Base-by-base conservation (phyloP, 92 coral and sea anemone genomes). In the Nematostella vectensis region DNA sequence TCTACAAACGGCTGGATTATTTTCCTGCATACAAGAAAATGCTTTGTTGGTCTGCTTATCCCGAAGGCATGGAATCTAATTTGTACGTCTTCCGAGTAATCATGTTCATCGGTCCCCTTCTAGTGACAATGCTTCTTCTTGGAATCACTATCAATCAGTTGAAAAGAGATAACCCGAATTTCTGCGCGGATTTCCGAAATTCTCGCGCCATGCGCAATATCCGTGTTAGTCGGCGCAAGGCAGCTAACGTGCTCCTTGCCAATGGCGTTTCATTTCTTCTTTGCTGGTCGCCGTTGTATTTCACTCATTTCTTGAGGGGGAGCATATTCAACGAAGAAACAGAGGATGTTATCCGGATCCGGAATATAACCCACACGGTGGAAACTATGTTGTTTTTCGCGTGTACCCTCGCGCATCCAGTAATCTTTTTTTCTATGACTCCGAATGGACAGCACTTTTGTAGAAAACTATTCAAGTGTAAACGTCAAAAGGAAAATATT, bases 201-300 rank as follows among this genome's bases (percentile, higher is more conserved):
- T 11, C 61, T 10, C 28, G 50, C 1, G 62, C 57, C 10, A 25
- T 31, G 29, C 50, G 49, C 10, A 29, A 43, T 10, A 50, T 20
- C 20, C 54, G 18, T 18, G 24, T 1, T 13, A 21, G 84, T 13
- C 69, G 79, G 10, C 69, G 50, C 30, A 80, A 80, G 33, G 95
- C 95, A 4, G 73, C 71, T 21, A 59, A 71, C 37, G 73, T 80
- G 56, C 44, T 85, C 19, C 54, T 80, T 16, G 21, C 70, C 10
- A 61, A 68, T 4, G 60, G 80, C 25, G 21, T 85, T 3, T 61
- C 81, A 36, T 72, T 81, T 31, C 61, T 82, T 3, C 25, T 70
- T 11, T 76, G 95, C 57, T 85, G 83, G 88, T 56, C 64, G 15
- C 95, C 95, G 26, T 25, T 79, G 16, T 12, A 48, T 21, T n/a